Percentiles rank a stretch among this genome's conserved stretches.
Evolutionary conservation across 2,113 vertebrate species (phyloP).

Genomic region (Tupaia chinensis): DNA sequence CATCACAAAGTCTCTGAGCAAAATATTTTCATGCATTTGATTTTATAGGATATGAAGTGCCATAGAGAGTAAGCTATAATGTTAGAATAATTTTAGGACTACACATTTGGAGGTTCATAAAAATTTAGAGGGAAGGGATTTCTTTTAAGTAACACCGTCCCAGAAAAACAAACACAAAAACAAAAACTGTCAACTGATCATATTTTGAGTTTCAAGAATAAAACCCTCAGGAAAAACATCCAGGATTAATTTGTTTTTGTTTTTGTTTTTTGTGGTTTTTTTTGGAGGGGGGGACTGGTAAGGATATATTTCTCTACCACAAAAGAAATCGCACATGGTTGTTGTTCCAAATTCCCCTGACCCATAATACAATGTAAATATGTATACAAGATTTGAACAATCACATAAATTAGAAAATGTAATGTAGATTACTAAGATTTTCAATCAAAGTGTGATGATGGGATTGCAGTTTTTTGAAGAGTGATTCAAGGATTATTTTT

Average conservation of each 20-base stretch:
- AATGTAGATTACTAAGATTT: background rate
- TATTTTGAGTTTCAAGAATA: background rate
- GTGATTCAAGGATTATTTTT: background rate
- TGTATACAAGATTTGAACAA: background rate
- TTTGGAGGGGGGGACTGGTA: background rate
- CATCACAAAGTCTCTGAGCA: background rate
- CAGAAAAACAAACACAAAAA: background rate
- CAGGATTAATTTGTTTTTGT: background rate
- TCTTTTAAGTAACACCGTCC: background rate
- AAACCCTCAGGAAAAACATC: background rate
- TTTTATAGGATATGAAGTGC: background rate
- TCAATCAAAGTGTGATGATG: background rate
- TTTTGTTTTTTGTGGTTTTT: no score
- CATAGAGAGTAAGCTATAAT: background rate
- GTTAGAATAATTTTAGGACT: background rate
- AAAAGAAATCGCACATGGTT: background rate
- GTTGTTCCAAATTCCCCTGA: background rate
- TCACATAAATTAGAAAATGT: no score
- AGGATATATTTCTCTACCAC: background rate
- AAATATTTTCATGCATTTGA: background rate
- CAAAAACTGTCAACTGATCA: background rate
- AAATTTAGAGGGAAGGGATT: background rate
- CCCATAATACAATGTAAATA: background rate
- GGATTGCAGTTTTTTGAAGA: background rate
- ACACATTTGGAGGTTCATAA: background rate